A percentile compares a stretch with the other conserved stretches of the same genome.
Conservation (phyloP, 2,797 vertebrate species). For the Gymnopithys bicolor region DNA sequence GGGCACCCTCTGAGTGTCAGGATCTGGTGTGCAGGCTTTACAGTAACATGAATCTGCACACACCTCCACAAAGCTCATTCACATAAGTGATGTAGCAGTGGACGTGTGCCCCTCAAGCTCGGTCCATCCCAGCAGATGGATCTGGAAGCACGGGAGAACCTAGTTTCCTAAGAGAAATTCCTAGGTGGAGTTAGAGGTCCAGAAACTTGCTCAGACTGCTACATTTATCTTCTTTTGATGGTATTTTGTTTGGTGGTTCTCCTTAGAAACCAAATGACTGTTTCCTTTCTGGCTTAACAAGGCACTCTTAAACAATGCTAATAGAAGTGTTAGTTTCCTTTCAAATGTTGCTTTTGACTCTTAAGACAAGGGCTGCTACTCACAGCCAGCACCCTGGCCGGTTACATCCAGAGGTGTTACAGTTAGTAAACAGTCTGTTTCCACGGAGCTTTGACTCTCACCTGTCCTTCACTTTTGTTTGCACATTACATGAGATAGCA, state of each 20-base stretch:
- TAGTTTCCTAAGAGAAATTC: not conserved
- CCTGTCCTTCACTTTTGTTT: not conserved
- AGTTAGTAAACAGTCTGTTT: not conserved
- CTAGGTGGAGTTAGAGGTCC: constrained; percentile 45
- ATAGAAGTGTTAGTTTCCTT: constrained; percentile 64
- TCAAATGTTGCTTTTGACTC: constrained; percentile 27
- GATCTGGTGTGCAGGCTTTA: not conserved
- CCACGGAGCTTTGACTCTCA: not conserved
- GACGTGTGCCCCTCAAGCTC: not conserved
- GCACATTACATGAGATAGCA: not conserved
- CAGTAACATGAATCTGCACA: accelerated
- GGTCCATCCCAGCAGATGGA: not conserved
- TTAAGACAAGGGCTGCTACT: not conserved
- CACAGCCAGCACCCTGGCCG: not conserved
- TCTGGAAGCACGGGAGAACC: not conserved
- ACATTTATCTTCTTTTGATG: constrained; percentile 67
- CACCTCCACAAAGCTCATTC: not conserved
- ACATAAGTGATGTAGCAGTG: accelerated
- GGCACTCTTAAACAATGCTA: constrained; percentile 60
- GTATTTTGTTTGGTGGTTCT: constrained; percentile 77
- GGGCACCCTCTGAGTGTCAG: accelerated
- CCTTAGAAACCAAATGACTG: constrained; percentile 77
- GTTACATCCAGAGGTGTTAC: not conserved
- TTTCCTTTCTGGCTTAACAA: constrained; percentile 82
- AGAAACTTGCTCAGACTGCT: constrained; percentile 23